phyloP scores from a whole-genome alignment of 1,140 invertebrate species.

The silkworm (Bombyx mori) region DNA sequence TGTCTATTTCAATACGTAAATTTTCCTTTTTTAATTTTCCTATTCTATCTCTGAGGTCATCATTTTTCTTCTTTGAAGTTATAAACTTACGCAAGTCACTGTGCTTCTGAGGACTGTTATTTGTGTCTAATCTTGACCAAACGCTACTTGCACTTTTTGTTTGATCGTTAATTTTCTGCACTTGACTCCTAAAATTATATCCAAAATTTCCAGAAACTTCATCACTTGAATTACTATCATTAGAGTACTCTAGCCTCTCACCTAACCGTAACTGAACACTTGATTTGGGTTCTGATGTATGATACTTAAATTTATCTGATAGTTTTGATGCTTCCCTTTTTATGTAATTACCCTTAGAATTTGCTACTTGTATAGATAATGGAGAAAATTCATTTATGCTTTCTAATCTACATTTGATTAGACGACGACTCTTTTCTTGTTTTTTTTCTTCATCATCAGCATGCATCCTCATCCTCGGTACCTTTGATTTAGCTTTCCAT shows the following conservation, averaged over 20 bases:
- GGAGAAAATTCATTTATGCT: slow-evolving; percentile 42
- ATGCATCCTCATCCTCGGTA: slow-evolving; percentile 86
- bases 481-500: slow-evolving; percentile 76
- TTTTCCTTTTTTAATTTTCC: slow-evolving; percentile 56
- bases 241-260: slow-evolving; percentile 26
- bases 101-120: slow-evolving; percentile 3
- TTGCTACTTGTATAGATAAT: slow-evolving; percentile 53
- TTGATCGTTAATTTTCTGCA: slow-evolving; percentile 46
- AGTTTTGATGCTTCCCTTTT: slow-evolving; percentile 36
- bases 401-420: slow-evolving; percentile 33
- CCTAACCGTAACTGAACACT: slow-evolving; percentile 49
- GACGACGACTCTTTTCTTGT: slow-evolving; percentile 51
- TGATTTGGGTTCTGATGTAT: slow-evolving; percentile 18
- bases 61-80: slow-evolving; percentile 43
- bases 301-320: slow-evolving; percentile 49
- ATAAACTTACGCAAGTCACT: slow-evolving; percentile 54
- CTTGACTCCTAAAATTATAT: slow-evolving; percentile 47
- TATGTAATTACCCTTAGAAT: slow-evolving; percentile 35
- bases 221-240: slow-evolving; percentile 32
- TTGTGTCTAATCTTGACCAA: slow-evolving; percentile 72
- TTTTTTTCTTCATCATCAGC: slow-evolving; percentile 88
- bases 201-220: slow-evolving; percentile 37
- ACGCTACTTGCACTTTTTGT: slow-evolving; percentile 48
- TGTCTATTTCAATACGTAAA: slow-evolving; percentile 68
- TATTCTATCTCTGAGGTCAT: slow-evolving; percentile 53